Conservation (phyloP, 2,888 invertebrate genomes). For the Empis livida region DNA sequence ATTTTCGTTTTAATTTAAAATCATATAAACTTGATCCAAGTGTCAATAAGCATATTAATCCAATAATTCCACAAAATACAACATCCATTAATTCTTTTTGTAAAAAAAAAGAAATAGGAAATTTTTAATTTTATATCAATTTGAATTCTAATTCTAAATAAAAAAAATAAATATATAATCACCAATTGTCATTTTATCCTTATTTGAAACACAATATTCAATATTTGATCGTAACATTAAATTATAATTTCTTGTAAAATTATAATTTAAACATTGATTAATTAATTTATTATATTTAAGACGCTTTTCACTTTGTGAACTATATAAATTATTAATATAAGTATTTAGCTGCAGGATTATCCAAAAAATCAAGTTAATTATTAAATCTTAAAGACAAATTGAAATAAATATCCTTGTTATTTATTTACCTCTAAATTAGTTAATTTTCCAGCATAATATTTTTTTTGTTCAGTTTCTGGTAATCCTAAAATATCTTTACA, state of each 20-base stretch:
- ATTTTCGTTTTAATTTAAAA: not conserved
- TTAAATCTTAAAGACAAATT: too few relatives aligned
- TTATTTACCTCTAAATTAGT: not conserved
- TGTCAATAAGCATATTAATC: not conserved
- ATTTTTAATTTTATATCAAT: not conserved
- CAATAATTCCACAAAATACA: not conserved
- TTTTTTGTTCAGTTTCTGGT: not conserved
- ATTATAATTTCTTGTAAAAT: slow-evolving; percentile 15
- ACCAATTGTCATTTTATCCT: slow-evolving; percentile 15
- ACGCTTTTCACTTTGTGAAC: slow-evolving; percentile 17
- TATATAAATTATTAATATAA: slow-evolving; percentile 15
- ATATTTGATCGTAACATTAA: slow-evolving; percentile 20
- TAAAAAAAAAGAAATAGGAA: not conserved
- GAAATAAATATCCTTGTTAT: too few relatives aligned
- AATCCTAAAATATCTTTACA: slow-evolving; percentile 14
- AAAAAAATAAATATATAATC: slow-evolving; percentile 6
- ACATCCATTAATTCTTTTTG: not conserved
- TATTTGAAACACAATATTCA: slow-evolving; percentile 23
- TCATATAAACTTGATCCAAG: not conserved
- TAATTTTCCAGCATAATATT: not conserved
- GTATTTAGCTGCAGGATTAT: not conserved
- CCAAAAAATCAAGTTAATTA: too few relatives aligned
- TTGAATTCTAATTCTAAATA: too few relatives aligned
- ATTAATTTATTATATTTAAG: slow-evolving; percentile 18
- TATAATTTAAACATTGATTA: slow-evolving; percentile 23